These are phyloP conservation scores for Drosophila trapezifrons DNA, from an alignment of 1,140 invertebrate genomes.

Conservation along the genomic window DNA sequence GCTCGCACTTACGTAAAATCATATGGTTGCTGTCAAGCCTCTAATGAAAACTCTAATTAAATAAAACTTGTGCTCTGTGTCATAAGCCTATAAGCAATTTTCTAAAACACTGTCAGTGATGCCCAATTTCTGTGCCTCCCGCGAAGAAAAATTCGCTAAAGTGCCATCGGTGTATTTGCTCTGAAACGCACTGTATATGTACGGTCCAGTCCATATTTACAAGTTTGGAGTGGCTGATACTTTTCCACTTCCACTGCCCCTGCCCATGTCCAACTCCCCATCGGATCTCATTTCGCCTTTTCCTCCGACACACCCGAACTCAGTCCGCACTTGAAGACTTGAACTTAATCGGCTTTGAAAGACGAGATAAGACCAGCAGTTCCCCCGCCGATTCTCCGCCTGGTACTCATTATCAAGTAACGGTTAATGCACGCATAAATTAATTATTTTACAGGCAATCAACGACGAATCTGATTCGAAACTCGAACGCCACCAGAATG, in stretches of 20 bases:
- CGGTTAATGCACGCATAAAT: conserved; percentile 81
- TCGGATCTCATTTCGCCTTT: background rate
- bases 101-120: background rate
- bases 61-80: too few species aligned
- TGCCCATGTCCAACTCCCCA: conserved; percentile 2
- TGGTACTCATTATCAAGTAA: conserved; percentile 69
- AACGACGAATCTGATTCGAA: conserved; percentile 32
- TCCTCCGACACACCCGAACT: conserved; percentile 21
- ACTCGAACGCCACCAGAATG: conserved; percentile 25
- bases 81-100: background rate
- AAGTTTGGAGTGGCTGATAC: conserved; percentile 17
- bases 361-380: conserved; percentile 51
- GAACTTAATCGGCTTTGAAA: conserved; percentile 68
- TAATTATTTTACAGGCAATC: conserved; percentile 73
- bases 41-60: too few species aligned
- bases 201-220: conserved; percentile 58
- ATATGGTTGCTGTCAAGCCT: too few species aligned
- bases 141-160: background rate
- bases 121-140: background rate
- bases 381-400: conserved; percentile 1
- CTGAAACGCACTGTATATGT: conserved; percentile 17
- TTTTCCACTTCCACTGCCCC: background rate
- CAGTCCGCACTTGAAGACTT: conserved; percentile 54
- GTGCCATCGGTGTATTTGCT: background rate
- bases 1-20: too few species aligned